A percentile compares a stretch with the other conserved stretches of the same genome.
Conservation (phyloP, 2,888 invertebrate genomes). For the Oxystoma pomonae region DNA sequence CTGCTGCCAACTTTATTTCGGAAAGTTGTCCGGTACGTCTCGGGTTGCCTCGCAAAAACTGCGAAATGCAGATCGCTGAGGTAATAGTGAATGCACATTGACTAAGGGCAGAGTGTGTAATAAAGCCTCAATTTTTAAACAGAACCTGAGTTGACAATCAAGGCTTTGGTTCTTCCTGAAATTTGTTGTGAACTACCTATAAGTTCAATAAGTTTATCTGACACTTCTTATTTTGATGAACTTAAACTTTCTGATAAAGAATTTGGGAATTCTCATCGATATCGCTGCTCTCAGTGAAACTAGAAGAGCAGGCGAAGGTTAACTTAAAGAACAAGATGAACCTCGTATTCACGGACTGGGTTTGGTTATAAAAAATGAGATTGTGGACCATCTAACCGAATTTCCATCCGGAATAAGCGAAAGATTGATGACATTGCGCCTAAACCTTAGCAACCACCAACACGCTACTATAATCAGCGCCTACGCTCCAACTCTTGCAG, state of each 20-base stretch:
- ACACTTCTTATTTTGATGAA: background rate
- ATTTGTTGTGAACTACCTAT: background rate
- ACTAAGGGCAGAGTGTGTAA: background rate
- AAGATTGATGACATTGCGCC: no score
- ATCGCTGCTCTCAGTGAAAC: no score
- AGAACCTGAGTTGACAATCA: background rate
- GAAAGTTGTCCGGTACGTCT: constrained; percentile 1
- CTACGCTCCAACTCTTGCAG: no score
- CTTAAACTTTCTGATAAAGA: background rate
- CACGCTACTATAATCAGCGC: no score
- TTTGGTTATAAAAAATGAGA: no score
- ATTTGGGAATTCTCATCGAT: background rate
- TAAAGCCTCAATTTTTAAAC: background rate
- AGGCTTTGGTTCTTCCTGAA: background rate
- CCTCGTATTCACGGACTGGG: no score
- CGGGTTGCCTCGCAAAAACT: background rate
- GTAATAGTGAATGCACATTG: background rate
- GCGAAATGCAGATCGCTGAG: background rate
- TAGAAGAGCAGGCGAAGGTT: no score
- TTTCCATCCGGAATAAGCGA: no score
- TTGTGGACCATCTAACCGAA: no score
- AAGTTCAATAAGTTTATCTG: background rate
- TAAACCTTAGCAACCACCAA: no score
- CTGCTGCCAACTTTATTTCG: background rate
- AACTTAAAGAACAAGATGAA: no score